These are phyloP conservation scores for Struthidea cinerea DNA, from an alignment of 2,113 vertebrate genomes.

Conservation along the genomic window DNA sequence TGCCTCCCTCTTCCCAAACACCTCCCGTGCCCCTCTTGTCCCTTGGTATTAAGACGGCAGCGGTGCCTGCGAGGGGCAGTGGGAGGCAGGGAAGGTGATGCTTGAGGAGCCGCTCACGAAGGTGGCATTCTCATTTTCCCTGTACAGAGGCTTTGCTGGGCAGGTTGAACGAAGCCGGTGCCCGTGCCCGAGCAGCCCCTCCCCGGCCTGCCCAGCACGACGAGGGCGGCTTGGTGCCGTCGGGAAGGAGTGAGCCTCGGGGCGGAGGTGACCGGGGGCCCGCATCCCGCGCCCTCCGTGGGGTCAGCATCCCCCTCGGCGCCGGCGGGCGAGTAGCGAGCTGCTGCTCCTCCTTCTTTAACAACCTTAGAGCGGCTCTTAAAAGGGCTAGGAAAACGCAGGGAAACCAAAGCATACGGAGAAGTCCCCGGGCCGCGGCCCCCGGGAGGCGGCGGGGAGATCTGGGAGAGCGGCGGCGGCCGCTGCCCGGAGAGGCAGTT, in stretches of 20 bases:
- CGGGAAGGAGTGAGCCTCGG: neutral
- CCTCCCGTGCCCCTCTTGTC: fast-evolving
- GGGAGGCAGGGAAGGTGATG: neutral
- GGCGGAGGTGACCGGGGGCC: neutral
- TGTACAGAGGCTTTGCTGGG: neutral
- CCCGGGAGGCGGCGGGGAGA: neutral
- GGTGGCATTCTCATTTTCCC: neutral
- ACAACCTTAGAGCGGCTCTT: neutral
- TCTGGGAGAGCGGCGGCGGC: neutral
- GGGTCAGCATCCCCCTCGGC: neutral
- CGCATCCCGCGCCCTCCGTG: neutral
- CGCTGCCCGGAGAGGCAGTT: neutral
- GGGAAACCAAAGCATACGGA: neutral
- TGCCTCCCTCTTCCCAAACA: neutral
- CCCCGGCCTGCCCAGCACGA: neutral
- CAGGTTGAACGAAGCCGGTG: neutral
- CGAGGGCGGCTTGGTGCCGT: too few species aligned
- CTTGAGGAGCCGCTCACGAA: neutral
- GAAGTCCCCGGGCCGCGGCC: neutral
- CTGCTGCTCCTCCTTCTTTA: neutral
- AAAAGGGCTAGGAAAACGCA: neutral
- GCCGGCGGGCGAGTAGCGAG: neutral
- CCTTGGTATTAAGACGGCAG: neutral
- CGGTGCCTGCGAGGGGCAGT: neutral
- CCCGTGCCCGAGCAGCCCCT: too few species aligned